Conservation (phyloP, 2,113 vertebrate species). For the Choloepus hoffmanni region DNA sequence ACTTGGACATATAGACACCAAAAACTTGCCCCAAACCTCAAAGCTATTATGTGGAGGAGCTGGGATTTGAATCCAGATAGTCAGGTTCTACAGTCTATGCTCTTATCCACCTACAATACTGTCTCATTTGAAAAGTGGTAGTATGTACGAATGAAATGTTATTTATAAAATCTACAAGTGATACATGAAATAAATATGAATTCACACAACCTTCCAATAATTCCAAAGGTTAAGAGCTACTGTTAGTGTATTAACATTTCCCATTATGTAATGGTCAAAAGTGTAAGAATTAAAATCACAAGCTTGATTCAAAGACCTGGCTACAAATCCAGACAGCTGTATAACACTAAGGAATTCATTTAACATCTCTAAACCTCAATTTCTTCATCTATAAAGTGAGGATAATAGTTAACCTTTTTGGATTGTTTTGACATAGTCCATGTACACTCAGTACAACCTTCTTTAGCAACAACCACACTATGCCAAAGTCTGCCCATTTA, state of each 20-base stretch:
- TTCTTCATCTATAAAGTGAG: conserved; percentile 19
- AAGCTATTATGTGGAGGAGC: background rate
- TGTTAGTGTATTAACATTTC: background rate
- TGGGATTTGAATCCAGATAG: conserved; percentile 11
- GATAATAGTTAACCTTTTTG: background rate
- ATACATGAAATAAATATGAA: background rate
- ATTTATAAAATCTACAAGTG: background rate
- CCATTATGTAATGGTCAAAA: background rate
- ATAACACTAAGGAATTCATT: background rate
- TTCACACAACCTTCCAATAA: background rate
- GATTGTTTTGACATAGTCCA: conserved; percentile 38
- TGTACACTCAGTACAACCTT: background rate
- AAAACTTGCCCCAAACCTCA: conserved; percentile 41
- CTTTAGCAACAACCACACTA: conserved; percentile 44
- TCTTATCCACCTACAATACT: background rate
- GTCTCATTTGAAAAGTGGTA: background rate
- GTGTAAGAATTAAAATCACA: background rate
- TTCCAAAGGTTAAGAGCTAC: background rate
- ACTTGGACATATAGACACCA: background rate
- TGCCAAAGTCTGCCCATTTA: background rate
- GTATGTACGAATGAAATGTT: background rate
- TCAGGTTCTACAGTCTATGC: background rate
- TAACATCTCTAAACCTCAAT: conserved; percentile 50
- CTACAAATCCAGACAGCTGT: background rate
- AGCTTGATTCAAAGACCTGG: conserved; percentile 31